A percentile compares a stretch with the other conserved stretches of the same genome.
phyloP scores from a whole-genome alignment of 2,888 invertebrate genomes.

The Troides helena region DNA sequence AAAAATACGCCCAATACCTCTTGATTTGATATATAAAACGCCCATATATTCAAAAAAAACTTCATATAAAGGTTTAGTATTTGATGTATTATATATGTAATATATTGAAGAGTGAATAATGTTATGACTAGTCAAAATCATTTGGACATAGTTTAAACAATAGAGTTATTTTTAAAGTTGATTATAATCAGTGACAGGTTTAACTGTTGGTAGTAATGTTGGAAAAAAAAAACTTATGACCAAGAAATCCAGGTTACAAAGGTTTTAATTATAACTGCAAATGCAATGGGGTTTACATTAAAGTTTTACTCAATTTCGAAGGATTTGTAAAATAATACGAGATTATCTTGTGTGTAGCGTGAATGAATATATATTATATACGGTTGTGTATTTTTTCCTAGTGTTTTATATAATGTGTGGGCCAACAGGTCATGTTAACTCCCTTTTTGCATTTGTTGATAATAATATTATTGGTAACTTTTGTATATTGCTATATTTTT shows the following conservation, averaged over 20 bases:
- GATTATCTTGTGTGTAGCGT: conserved; percentile 22
- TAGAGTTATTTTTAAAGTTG: conserved; percentile 32
- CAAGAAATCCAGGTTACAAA: conserved; percentile 10
- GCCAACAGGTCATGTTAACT: conserved; percentile 12
- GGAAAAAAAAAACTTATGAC: conserved; percentile 14
- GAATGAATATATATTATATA: conserved; percentile 32
- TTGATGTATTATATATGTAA: conserved; percentile 31
- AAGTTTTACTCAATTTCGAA: conserved; percentile 17
- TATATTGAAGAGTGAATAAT: conserved; percentile 32
- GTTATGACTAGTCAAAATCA: conserved; percentile 41
- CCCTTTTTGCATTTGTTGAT: conserved; percentile 29
- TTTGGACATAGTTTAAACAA: conserved; percentile 32
- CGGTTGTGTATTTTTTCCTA: conserved; percentile 40
- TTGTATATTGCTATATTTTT: conserved; percentile 55
- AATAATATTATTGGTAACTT: conserved; percentile 38
- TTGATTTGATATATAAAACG: background rate
- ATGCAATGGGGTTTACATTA: conserved; percentile 8
- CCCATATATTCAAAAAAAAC: background rate
- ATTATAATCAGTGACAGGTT: conserved; percentile 19
- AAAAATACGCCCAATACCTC: too few species aligned
- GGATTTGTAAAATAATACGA: conserved; percentile 27
- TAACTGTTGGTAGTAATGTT: conserved; percentile 6
- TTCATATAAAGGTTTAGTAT: conserved; percentile 18
- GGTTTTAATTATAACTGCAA: conserved; percentile 17
- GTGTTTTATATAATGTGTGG: conserved; percentile 34